Conservation (phyloP, 2,113 vertebrate species). For the Sitta europaea region DNA sequence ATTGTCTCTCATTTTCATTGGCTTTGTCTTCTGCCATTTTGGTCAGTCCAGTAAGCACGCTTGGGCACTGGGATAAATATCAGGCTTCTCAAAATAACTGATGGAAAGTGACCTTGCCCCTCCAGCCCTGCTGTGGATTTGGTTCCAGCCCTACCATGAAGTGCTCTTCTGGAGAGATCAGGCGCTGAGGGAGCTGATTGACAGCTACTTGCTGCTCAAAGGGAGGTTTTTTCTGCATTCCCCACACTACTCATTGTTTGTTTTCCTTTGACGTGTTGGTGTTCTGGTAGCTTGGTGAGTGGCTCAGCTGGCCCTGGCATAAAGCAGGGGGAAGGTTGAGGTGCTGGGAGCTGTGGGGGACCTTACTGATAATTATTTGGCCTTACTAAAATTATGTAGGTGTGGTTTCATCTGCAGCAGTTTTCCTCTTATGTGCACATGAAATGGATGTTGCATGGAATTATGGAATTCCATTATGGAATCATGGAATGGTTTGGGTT, state of each 20-base stretch:
- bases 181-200: background rate
- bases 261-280: background rate
- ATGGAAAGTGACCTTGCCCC: background rate
- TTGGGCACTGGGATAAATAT: background rate
- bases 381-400: background rate
- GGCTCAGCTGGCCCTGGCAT: background rate
- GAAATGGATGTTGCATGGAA: background rate
- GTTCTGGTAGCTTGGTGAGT: background rate
- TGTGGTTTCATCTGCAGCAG: background rate
- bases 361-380: background rate
- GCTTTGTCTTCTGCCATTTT: background rate
- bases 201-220: background rate
- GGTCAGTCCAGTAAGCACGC: background rate
- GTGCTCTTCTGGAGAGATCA: background rate
- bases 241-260: background rate
- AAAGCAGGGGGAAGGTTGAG: fast-evolving
- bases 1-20: background rate
- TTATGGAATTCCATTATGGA: too few relatives aligned
- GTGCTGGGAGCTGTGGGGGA: background rate
- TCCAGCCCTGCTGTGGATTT: background rate
- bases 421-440: background rate
- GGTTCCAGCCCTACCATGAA: background rate
- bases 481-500: too few relatives aligned
- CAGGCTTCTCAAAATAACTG: background rate
- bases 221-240: background rate